Base-by-base conservation (phyloP, 2,888 invertebrate species). In the Agrochola lota region DNA sequence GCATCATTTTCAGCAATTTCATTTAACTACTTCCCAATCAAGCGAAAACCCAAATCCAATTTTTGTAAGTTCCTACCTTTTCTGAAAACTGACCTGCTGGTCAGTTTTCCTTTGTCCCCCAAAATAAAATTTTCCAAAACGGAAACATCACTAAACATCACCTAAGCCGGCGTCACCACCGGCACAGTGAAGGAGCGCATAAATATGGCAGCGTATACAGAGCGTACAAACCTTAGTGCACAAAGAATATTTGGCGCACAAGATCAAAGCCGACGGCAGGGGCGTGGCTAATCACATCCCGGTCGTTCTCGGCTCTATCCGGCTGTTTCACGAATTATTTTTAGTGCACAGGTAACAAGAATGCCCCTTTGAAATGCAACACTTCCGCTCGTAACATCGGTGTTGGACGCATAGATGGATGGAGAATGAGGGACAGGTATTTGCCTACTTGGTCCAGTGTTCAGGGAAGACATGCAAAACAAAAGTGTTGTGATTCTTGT, bases 341-440 rank as follows among this genome's bases (percentile, higher is more conserved):
- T 95, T 95, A 95, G 94, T 92, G 90, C 88, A 95, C 96, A 96
- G 96, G 96, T 96, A 96, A 95, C 95, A 94, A 95, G 95, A 96
- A 96, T 95, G 95, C 95, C 91, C 93, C 96, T 96, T 96, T 96
- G 96, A 96, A 96, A 96, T 93, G 91, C 92, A 92, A 96, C 94
- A 96, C 96, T 96, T 96, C 96, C 96, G 96, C 94, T 94, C 95
- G 93, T 95, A 95, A 94, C 92, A 88, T 87, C 91, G 90, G 87
- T 89, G 88, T 78, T 80, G 86, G 85, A 79, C 74, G 64, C 92
- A 91, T 80, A 92, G 91, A 94, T 71, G 75, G 30, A 12, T 6
- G 11, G 46, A 8, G 60, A 43, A 30, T 35, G 74, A 6, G 12
- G 40, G 23, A 12, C 23, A 43, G 15, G 64, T 87, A 88, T 71